These are phyloP conservation scores for Rhea americana DNA, from an alignment of 2,113 vertebrate genomes.

Conservation along the genomic window DNA sequence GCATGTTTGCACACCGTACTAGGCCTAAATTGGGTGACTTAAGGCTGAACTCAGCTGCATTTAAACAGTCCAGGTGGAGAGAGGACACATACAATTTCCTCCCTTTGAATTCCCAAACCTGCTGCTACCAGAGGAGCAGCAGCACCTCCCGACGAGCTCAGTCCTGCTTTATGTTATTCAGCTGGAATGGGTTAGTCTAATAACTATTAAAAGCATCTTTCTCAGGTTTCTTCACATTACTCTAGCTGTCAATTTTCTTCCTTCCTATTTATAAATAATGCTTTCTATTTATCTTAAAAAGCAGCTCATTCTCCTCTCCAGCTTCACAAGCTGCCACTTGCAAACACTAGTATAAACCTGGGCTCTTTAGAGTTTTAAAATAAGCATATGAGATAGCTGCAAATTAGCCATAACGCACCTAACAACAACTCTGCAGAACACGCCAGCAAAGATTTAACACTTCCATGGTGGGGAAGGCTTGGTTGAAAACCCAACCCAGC, in stretches of 20 bases:
- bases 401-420: not conserved
- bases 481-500: not conserved
- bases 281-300: conserved; percentile 24
- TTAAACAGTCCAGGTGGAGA: not conserved
- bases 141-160: not conserved
- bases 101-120: not conserved
- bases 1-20: not conserved
- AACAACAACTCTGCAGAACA: not conserved
- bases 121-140: not conserved
- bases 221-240: not conserved
- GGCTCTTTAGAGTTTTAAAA: not conserved
- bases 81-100: not conserved
- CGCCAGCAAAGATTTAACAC: not conserved
- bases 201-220: not conserved
- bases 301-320: not conserved
- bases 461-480: not conserved
- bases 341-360: not conserved
- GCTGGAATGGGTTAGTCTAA: not conserved
- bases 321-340: conserved; percentile 26
- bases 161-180: not conserved
- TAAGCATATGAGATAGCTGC: not conserved
- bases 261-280: conserved; percentile 19
- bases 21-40: not conserved
- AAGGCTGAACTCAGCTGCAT: not conserved
- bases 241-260: not conserved